Conservation (phyloP, 2,797 vertebrate genomes). For the Microchirus variegatus region DNA sequence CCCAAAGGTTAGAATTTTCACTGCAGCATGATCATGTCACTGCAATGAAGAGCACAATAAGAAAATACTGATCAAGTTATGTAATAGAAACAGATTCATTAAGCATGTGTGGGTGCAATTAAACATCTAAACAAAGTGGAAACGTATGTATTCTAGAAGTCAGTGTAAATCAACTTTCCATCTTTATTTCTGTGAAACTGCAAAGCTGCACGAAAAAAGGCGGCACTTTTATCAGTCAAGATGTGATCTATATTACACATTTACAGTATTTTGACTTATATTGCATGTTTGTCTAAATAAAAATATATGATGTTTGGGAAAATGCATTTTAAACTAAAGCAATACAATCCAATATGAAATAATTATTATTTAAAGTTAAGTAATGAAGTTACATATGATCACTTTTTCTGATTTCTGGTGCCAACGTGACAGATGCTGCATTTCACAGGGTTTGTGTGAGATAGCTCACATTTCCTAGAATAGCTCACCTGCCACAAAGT, state of each 20-base stretch:
- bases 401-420: slow-evolving; percentile 2
- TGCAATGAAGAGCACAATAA: background rate
- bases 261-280: no score
- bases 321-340: background rate
- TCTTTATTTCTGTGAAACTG: slow-evolving; percentile 37
- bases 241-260: background rate
- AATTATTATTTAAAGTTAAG: background rate
- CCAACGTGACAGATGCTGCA: slow-evolving; percentile 46
- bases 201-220: slow-evolving; percentile 37
- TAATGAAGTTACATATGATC: background rate
- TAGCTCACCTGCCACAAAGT: slow-evolving; percentile 18
- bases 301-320: background rate
- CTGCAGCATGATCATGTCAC: background rate
- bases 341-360: background rate
- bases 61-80: no score
- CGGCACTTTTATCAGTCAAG: no score
- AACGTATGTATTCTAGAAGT: no score
- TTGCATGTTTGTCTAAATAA: background rate
- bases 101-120: no score
- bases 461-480: slow-evolving; percentile 29
- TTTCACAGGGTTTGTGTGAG: slow-evolving; percentile 58
- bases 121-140: no score
- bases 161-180: no score
- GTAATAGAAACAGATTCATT: no score
- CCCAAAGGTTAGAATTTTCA: slow-evolving; percentile 7